Evolutionary conservation across 2,113 vertebrate genomes (phyloP).

Genomic region (Vulpes vulpes): DNA sequence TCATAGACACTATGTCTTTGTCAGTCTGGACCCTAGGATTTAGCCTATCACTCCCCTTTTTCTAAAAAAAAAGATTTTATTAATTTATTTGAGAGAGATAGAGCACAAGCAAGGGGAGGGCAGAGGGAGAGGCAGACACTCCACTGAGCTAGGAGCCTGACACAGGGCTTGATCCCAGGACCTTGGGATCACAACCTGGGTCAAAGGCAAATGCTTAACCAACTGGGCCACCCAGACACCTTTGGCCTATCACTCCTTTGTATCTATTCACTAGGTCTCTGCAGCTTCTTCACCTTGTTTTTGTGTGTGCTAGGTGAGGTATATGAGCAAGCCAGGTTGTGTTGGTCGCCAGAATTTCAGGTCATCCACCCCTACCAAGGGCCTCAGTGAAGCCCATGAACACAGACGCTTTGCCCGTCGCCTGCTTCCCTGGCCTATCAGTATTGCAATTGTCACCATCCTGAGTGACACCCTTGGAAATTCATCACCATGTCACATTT

Average conservation of each 20-base stretch:
- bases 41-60: neutral
- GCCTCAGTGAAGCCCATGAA: neutral
- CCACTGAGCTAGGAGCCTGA: neutral
- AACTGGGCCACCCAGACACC: neutral
- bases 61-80: neutral
- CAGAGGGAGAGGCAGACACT: neutral
- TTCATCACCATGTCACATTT: slow-evolving; percentile 64
- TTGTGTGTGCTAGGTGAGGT: neutral
- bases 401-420: neutral
- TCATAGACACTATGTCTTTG: neutral
- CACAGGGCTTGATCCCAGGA: neutral
- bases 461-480: slow-evolving; percentile 73
- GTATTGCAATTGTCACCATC: slow-evolving; percentile 3
- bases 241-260: neutral
- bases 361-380: neutral
- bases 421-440: neutral
- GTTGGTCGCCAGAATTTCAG: neutral
- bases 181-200: neutral
- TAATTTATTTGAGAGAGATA: neutral
- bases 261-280: neutral
- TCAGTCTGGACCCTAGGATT: neutral
- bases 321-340: neutral
- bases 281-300: neutral
- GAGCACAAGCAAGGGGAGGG: neutral
- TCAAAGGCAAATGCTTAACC: neutral